These are phyloP conservation scores for Carcharodon carcharias DNA, from an alignment of 2,797 vertebrate species.

Conservation along the genomic window DNA sequence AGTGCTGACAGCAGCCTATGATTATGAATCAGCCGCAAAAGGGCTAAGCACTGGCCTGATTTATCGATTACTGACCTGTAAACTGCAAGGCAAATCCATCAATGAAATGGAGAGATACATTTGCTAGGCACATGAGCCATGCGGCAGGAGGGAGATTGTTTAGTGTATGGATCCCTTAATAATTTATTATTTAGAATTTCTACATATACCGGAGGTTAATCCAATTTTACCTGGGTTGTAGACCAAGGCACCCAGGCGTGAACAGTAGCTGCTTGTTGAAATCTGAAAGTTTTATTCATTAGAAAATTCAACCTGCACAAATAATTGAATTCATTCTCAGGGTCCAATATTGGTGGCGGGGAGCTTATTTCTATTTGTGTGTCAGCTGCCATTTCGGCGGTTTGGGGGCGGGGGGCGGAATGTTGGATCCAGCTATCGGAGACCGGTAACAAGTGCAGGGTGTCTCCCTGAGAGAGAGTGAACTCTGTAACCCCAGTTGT, in stretches of 20 bases:
- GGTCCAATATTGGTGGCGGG: not conserved
- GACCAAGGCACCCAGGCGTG: not conserved
- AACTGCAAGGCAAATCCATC: slow-evolving; percentile 30
- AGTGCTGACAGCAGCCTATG: not conserved
- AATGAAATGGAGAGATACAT: slow-evolving; percentile 28
- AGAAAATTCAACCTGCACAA: slow-evolving; percentile 12
- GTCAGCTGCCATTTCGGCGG: not conserved
- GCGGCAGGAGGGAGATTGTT: slow-evolving; percentile 23
- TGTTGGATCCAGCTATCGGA: not conserved
- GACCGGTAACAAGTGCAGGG: not conserved
- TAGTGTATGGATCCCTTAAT: slow-evolving; percentile 36
- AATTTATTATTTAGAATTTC: slow-evolving; percentile 38
- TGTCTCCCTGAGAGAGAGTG: not conserved
- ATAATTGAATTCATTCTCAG: slow-evolving; percentile 33
- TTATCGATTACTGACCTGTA: slow-evolving; percentile 36
- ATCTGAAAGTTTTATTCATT: slow-evolving; percentile 36
- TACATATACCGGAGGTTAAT: slow-evolving; percentile 38
- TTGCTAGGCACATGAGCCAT: slow-evolving; percentile 33
- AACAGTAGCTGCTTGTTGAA: slow-evolving; percentile 16
- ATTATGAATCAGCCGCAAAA: not conserved
- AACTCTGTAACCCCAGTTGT: not conserved
- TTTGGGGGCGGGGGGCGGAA: not conserved
- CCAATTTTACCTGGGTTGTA: slow-evolving; percentile 36
- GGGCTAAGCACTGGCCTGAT: not conserved
- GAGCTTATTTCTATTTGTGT: slow-evolving; percentile 18